Base-by-base conservation (phyloP, 2,113 vertebrate genomes). In the Phocoena sinus region DNA sequence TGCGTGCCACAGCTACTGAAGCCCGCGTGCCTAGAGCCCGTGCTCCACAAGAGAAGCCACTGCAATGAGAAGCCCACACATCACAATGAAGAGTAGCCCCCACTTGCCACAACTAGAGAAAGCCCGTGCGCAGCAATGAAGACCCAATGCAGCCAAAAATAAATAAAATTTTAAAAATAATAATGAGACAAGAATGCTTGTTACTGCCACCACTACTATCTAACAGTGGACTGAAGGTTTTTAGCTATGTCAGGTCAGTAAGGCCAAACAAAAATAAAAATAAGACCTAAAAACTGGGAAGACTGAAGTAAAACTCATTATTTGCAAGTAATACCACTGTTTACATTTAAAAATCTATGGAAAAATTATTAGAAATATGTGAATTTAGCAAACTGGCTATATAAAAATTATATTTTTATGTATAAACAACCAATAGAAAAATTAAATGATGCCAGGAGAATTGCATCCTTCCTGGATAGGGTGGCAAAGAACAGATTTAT, bases 51-150 rank as follows among this genome's bases (percentile, higher is more conserved):
- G 50, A 53, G 50, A 53, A 50, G 50, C 50, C 50, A 50, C 50
- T 0, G 50, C 50, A 50, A 50, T 50, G 50, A 50, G 50, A 50
- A 53, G 50, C 50, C 50, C 4, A 1, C 4, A 15, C 50, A 53
- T 53, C 50, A 1, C 14, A 53, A 53, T 14, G 17, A 17, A 53
- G 50, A 53, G 50, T 53, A 53, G 50, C 14, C 50, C 50, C 50
- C 50, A 53, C 14, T 53, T 53, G 50, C 50, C 50, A 53, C 50
- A 53, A 17, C 50, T 53, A 53, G 50, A 53, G 50, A 53, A 53
- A 17, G 50, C 50, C 50, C 14, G 0, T 4, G 0, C 0, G 14
- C 14, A 53, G 50, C 50, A 17, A 53, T 5, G 50, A 53, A 53
- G 50, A 17, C 50, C 50, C 50, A 17, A 53, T 2, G 1, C 50